Conservation (phyloP, 2,888 invertebrate genomes). For the Phymatocera aterrima region DNA sequence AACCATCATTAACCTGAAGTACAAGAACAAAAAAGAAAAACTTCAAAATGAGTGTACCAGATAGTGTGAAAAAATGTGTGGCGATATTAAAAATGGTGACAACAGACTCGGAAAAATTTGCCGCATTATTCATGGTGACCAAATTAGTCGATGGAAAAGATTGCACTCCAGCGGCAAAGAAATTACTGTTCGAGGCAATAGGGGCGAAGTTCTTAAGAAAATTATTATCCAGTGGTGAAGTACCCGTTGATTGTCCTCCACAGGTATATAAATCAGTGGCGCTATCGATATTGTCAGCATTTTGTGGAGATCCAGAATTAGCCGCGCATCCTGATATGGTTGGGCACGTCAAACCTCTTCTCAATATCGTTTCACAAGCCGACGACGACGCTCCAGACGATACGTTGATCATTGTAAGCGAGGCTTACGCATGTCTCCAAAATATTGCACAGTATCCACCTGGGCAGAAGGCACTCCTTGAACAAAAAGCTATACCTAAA, state of each 20-base stretch:
- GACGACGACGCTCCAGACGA: slow-evolving; percentile 92
- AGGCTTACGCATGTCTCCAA: slow-evolving; percentile 90
- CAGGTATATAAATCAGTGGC: slow-evolving; percentile 94
- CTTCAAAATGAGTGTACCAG: slow-evolving; percentile 78
- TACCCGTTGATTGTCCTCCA: slow-evolving; percentile 92
- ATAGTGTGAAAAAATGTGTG: slow-evolving; percentile 90
- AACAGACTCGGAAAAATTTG: slow-evolving; percentile 94
- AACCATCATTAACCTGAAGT: neutral
- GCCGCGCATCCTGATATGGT: slow-evolving; percentile 90
- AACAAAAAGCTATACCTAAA: slow-evolving; percentile 86
- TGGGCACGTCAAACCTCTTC: slow-evolving; percentile 87
- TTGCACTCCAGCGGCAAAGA: slow-evolving; percentile 84
- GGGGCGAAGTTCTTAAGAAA: slow-evolving; percentile 91
- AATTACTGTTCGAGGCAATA: slow-evolving; percentile 91
- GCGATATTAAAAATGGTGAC: slow-evolving; percentile 86
- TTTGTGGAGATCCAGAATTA: slow-evolving; percentile 88
- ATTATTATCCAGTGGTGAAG: slow-evolving; percentile 84
- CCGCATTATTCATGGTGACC: slow-evolving; percentile 93
- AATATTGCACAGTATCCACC: slow-evolving; percentile 87
- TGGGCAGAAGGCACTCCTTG: slow-evolving; percentile 87
- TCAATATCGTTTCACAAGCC: slow-evolving; percentile 89
- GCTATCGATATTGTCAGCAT: slow-evolving; percentile 89
- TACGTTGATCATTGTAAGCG: slow-evolving; percentile 90
- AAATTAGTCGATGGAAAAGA: slow-evolving; percentile 91
- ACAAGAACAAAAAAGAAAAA: neutral